Evolutionary conservation across 1,140 invertebrate genomes (phyloP), one percentile per base, ranked within the genome.

Genomic region (Drosophila kanapiae): DNA sequence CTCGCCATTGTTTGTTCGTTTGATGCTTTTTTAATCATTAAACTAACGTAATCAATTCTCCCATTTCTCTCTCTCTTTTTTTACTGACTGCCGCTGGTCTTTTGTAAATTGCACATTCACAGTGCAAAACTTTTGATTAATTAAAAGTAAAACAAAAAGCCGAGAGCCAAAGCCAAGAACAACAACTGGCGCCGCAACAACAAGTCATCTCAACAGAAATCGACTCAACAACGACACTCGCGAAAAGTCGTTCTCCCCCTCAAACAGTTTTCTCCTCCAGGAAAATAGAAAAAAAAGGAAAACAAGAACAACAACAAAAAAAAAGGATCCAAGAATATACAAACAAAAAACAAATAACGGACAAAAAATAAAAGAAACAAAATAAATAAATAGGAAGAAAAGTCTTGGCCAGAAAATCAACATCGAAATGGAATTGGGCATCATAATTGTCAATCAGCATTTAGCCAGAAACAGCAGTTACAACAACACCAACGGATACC

Each of bases 351-450:
- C 43, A 27, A 33, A 49, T 23, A 33, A 42, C 43, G 6, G 18
- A 45, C 8, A 40, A 14, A 35, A 13, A 43, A 60, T 48, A 57
- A 45, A 18, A 11, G 54, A 38, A 72, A 35, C 10, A 40, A 56
- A 72, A 35, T n/a, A 56, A 75, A 58, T 51, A 48, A 11, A n/a
- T 40, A 40, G 18, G 14, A 49, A 53, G 47, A 43, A 37, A 76
- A 63, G 45, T 64, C 57, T 72, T 70, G 65, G 45, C 70, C 53
- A 67, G 72, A 62, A 63, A 75, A 85, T 49, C 72, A 86, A 79
- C 83, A 87, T 87, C 83, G 83, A 87, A 86, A 86, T 86, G 83
- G 83, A 86, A 86, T 82, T 87, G 48, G 75, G 51, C 80, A 79
- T 87, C 76, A 78, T 59, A 63, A 72, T 80, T 61, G 57, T 68